These are phyloP conservation scores for Volucella inflata DNA, from an alignment of 2,888 invertebrate genomes.

Conservation along the genomic window DNA sequence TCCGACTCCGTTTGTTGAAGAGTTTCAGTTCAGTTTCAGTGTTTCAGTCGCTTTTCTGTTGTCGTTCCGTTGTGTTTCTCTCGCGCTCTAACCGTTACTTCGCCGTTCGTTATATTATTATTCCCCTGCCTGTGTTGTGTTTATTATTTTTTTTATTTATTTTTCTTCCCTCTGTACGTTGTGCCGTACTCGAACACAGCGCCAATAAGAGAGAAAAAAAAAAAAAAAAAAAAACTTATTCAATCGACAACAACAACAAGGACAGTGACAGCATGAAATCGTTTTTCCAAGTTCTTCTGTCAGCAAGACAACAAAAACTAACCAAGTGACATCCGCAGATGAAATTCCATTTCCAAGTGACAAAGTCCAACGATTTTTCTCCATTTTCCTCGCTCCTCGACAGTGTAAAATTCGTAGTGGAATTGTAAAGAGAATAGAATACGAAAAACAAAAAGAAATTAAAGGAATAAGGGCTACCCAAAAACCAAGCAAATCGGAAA, in stretches of 20 bases:
- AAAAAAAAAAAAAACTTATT: not conserved
- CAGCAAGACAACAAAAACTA: not conserved
- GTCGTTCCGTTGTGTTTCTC: constrained; percentile 77
- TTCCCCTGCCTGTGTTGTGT: not conserved
- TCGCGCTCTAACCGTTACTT: constrained; percentile 53
- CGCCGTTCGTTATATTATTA: constrained; percentile 39
- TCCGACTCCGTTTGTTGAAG: constrained; percentile 5
- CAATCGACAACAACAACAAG: no score
- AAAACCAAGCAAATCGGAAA: constrained; percentile 32
- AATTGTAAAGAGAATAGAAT: constrained; percentile 13
- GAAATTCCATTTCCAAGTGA: not conserved
- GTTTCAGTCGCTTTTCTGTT: constrained; percentile 78
- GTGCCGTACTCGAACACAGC: constrained; percentile 21
- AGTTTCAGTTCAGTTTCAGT: constrained; percentile 16
- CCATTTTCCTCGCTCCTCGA: not conserved
- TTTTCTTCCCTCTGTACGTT: constrained; percentile 28
- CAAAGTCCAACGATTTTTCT: constrained; percentile 2
- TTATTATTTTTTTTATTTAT: constrained; percentile 15
- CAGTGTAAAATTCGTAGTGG: not conserved
- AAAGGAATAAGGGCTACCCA: constrained; percentile 58
- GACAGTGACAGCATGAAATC: constrained; percentile 7
- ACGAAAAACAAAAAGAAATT: constrained; percentile 12
- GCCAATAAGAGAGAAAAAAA: constrained; percentile 34
- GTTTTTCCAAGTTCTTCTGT: not conserved
- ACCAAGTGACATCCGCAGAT: constrained; percentile 17